Percentiles rank a stretch among this genome's conserved stretches.
phyloP scores from a whole-genome alignment of 2,888 invertebrate genomes.

The Cepaea hortensis region DNA sequence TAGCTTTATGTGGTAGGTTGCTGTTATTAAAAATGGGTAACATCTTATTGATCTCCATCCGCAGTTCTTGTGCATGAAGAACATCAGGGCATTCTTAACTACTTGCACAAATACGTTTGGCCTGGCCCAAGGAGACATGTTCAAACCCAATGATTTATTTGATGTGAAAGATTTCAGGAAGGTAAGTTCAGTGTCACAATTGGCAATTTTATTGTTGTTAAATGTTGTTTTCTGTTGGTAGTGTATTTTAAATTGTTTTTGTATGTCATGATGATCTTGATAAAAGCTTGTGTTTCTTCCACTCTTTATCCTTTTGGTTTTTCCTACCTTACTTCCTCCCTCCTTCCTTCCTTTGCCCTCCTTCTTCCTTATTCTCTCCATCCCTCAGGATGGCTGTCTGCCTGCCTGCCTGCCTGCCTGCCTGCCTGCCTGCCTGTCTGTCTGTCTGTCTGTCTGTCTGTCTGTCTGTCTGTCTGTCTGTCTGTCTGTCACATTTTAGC shows the following conservation, averaged over 20 bases:
- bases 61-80: slow-evolving; percentile 95
- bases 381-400: too few species aligned
- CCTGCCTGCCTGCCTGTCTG: too few species aligned
- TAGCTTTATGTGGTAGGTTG: too few species aligned
- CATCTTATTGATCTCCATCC: slow-evolving; percentile 58
- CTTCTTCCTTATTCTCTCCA: background rate
- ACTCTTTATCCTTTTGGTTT: background rate
- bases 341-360: background rate
- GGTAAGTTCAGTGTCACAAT: slow-evolving; percentile 75
- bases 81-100: slow-evolving; percentile 93
- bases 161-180: slow-evolving; percentile 95
- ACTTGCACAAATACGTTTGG: slow-evolving; percentile 90
- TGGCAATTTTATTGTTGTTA: background rate
- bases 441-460: too few species aligned
- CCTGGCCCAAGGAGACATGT: slow-evolving; percentile 89
- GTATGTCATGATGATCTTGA: background rate
- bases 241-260: too few species aligned
- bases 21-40: background rate
- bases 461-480: too few species aligned
- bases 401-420: too few species aligned
- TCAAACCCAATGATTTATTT: slow-evolving; percentile 95
- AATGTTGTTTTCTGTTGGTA: too few species aligned
- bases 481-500: too few species aligned
- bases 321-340: background rate
- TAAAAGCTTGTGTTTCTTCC: background rate